Conservation (phyloP, 1,140 invertebrate genomes). For the Neoseiulus cucumeris region DNA sequence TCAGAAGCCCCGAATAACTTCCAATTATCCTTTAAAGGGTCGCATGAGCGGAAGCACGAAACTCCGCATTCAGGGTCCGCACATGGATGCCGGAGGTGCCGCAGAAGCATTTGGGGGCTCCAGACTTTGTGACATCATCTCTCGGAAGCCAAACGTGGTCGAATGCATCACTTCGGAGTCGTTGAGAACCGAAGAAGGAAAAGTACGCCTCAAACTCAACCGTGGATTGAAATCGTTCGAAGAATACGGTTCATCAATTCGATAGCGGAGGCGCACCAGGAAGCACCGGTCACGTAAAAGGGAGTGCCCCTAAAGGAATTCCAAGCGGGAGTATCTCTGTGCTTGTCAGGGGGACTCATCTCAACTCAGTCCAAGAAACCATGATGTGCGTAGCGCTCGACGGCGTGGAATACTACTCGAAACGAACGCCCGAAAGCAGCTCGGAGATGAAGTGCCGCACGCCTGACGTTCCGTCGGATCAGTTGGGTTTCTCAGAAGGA, state of each 20-base stretch:
- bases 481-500: constrained; percentile 44
- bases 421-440: constrained; percentile 43
- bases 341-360: constrained; percentile 63
- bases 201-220: constrained; percentile 68
- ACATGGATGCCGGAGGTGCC: constrained; percentile 82
- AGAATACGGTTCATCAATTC: constrained; percentile 37
- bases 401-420: constrained; percentile 47
- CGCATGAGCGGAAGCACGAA: constrained; percentile 80
- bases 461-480: constrained; percentile 41
- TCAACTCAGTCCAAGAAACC: constrained; percentile 67
- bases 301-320: constrained; percentile 20
- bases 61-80: constrained; percentile 63
- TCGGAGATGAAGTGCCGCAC: constrained; percentile 67
- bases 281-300: constrained; percentile 13
- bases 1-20: constrained; percentile 60
- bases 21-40: constrained; percentile 64
- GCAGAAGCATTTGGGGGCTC: constrained; percentile 73
- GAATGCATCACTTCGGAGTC: constrained; percentile 62
- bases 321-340: constrained; percentile 65
- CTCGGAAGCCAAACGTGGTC: constrained; percentile 49
- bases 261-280: constrained; percentile 22
- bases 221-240: constrained; percentile 53
- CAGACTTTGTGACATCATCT: constrained; percentile 53
- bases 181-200: constrained; percentile 38
- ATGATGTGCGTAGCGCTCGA: constrained; percentile 77